Evolutionary conservation across 2,888 invertebrate genomes (phyloP).

Genomic region (Cantharis lateralis): DNA sequence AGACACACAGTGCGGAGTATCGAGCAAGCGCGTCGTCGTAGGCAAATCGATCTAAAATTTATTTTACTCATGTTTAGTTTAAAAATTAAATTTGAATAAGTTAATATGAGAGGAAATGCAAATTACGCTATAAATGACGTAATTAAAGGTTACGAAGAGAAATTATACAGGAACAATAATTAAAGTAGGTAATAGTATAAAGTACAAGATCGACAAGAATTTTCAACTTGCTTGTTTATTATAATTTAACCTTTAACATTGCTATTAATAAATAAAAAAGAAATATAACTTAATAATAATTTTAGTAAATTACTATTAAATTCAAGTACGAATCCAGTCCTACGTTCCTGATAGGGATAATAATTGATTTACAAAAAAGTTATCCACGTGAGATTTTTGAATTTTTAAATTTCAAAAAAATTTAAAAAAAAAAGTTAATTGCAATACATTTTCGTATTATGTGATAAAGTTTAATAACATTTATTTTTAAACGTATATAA

Average conservation of each 20-base stretch:
- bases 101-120: not conserved
- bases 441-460: no score
- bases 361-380: no score
- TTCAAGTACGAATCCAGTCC: no score
- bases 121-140: not conserved
- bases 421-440: no score
- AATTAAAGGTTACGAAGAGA: not conserved
- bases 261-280: not conserved
- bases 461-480: not conserved
- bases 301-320: no score
- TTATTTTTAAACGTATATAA: not conserved
- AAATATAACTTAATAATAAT: no score
- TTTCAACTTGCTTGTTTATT: not conserved
- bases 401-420: no score
- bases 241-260: not conserved
- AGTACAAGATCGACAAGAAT: not conserved
- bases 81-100: not conserved
- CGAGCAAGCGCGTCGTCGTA: conserved; percentile 31
- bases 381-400: no score
- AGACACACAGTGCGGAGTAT: conserved; percentile 8
- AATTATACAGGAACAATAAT: not conserved
- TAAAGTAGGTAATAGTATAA: not conserved
- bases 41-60: conserved; percentile 27
- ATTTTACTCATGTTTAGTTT: not conserved
- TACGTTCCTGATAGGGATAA: no score